phyloP scores from a whole-genome alignment of 2,113 vertebrate genomes.

The Sceloporus undulatus region DNA sequence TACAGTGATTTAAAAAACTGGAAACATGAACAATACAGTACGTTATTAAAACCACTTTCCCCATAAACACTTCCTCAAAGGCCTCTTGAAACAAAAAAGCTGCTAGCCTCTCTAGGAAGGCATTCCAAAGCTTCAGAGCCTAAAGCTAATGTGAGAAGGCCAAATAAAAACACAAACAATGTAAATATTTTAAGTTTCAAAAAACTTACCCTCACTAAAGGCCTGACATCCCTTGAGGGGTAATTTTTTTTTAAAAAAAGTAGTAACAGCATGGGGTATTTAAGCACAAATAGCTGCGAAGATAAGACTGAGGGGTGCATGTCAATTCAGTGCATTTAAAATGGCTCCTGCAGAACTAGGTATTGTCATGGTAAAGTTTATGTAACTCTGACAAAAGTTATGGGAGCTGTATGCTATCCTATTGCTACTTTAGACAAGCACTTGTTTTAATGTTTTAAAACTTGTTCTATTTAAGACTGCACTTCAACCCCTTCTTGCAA shows the following conservation, averaged over 20 bases:
- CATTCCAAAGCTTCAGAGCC: too few species aligned
- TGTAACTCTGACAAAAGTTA: conserved; percentile 37
- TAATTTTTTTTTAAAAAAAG: background rate
- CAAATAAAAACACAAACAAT: background rate
- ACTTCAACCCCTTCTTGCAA: background rate
- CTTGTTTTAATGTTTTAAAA: conserved; percentile 37
- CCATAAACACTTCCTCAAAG: too few species aligned
- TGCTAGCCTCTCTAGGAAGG: too few species aligned
- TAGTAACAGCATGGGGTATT: background rate
- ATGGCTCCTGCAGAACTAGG: conserved; percentile 45
- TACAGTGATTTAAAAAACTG: too few species aligned
- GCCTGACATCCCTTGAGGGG: background rate
- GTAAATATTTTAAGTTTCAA: background rate
- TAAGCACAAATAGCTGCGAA: background rate
- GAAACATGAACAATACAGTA: too few species aligned
- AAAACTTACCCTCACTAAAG: background rate
- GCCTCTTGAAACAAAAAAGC: too few species aligned
- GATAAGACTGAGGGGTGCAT: background rate
- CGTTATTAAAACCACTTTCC: too few species aligned
- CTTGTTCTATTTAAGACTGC: conserved; percentile 45
- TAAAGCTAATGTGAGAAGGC: background rate
- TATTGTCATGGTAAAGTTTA: conserved; percentile 52
- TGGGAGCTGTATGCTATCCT: conserved; percentile 60
- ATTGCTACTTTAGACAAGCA: conserved; percentile 59
- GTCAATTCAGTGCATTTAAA: conserved; percentile 44